phyloP scores from a whole-genome alignment of 2,797 vertebrate species.

The Paramormyrops hopkinsi region DNA sequence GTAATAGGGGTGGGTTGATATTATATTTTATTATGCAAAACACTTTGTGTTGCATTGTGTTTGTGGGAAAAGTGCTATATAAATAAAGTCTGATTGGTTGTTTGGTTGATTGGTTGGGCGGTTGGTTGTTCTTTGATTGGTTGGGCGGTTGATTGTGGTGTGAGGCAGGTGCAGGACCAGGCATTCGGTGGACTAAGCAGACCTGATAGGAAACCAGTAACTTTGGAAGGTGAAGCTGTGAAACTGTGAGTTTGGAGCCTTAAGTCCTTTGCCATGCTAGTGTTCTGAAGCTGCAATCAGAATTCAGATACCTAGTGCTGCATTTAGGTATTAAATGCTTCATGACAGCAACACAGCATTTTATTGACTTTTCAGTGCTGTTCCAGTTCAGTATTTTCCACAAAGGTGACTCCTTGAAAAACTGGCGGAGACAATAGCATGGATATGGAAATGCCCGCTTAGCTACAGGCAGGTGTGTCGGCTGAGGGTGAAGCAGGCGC shows the following conservation, averaged over 20 bases:
- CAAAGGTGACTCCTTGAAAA: background rate
- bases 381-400: background rate
- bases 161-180: background rate
- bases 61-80: background rate
- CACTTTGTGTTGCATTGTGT: background rate
- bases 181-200: background rate
- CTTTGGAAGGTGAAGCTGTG: background rate
- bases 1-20: background rate
- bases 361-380: background rate
- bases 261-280: background rate
- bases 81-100: background rate
- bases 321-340: background rate
- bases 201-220: background rate
- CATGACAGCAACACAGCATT: background rate
- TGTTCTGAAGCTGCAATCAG: background rate
- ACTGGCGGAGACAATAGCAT: background rate
- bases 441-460: constrained; percentile 6
- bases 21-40: background rate
- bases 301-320: background rate
- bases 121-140: too few relatives aligned
- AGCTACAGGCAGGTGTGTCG: constrained; percentile 3
- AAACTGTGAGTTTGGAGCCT: background rate
- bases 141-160: background rate
- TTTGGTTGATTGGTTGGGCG: background rate
- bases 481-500: background rate